These are phyloP conservation scores for Psilopogon haemacephalus DNA, from an alignment of 2,113 vertebrate genomes.

Conservation along the genomic window DNA sequence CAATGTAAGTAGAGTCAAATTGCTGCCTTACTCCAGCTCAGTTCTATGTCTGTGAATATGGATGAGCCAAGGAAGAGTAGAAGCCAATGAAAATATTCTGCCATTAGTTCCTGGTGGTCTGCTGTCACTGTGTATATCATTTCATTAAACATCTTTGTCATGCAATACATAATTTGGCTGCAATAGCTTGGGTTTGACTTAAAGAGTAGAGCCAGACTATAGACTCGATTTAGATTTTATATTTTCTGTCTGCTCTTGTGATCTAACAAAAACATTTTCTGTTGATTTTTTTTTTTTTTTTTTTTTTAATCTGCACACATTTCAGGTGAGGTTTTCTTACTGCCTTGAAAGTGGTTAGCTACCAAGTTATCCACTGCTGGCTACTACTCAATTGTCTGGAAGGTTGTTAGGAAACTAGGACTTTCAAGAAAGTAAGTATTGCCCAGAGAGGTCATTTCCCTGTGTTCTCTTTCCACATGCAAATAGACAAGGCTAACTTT, in stretches of 20 bases:
- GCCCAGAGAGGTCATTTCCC: slow-evolving; percentile 8
- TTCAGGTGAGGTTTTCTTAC: slow-evolving; percentile 63
- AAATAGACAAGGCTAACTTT: background rate
- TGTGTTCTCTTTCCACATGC: background rate
- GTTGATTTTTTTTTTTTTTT: slow-evolving; percentile 38
- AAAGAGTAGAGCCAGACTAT: slow-evolving; percentile 9
- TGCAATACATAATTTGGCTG: slow-evolving; percentile 23
- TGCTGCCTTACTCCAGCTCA: background rate
- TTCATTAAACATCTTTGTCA: slow-evolving; percentile 18
- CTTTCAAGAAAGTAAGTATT: background rate
- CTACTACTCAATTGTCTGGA: slow-evolving; percentile 28
- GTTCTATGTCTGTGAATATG: background rate
- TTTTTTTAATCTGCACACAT: background rate
- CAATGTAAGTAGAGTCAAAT: background rate
- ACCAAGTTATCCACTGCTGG: slow-evolving; percentile 11
- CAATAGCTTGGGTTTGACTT: slow-evolving; percentile 21
- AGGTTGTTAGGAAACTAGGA: slow-evolving; percentile 34
- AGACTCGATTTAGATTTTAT: slow-evolving; percentile 7
- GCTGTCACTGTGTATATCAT: slow-evolving; percentile 38
- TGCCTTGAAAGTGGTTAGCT: slow-evolving; percentile 29
- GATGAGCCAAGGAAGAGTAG: background rate
- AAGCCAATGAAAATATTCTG: slow-evolving; percentile 52
- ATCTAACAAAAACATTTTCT: slow-evolving; percentile 43
- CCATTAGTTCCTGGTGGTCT: slow-evolving; percentile 37
- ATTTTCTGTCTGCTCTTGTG: slow-evolving; percentile 9